Evolutionary conservation across 23 tunicate genomes (phyloP).

Genomic region (Styela plicata): DNA sequence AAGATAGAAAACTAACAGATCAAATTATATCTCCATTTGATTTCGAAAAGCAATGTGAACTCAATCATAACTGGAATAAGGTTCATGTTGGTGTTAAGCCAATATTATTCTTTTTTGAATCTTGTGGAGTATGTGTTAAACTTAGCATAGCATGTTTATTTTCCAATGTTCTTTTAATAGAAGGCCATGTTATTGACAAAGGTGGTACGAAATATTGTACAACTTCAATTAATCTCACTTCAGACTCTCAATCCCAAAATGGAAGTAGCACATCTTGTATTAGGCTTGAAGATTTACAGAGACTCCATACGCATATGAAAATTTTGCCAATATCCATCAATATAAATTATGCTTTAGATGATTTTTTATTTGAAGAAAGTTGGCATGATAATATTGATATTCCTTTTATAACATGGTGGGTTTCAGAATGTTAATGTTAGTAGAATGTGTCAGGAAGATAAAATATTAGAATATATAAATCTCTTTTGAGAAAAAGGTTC

Average conservation of each 20-base stretch:
- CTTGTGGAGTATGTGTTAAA: slow-evolving; percentile 9
- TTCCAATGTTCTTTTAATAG: slow-evolving; percentile 2
- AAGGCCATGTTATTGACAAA: not conserved
- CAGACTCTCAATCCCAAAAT: not conserved
- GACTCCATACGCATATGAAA: not conserved
- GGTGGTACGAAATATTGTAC: not conserved
- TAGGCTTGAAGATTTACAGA: not conserved
- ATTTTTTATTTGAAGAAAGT: not conserved
- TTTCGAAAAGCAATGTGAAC: not conserved
- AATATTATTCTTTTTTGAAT: slow-evolving; percentile 8
- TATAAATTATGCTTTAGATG: not conserved
- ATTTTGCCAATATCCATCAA: not conserved
- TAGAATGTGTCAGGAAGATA: too few species aligned
- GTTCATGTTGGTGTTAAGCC: slow-evolving; percentile 18
- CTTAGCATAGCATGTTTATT: not conserved
- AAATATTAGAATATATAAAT: too few species aligned
- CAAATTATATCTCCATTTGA: not conserved
- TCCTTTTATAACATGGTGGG: not conserved
- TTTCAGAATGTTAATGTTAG: too few species aligned
- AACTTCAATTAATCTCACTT: not conserved
- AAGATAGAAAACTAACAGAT: slow-evolving; percentile 34
- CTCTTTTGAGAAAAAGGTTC: too few species aligned
- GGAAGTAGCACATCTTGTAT: not conserved
- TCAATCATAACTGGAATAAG: not conserved
- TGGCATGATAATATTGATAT: not conserved